Evolutionary conservation across 2,888 invertebrate genomes (phyloP).

Genomic region (Drosophila longiperda): DNA sequence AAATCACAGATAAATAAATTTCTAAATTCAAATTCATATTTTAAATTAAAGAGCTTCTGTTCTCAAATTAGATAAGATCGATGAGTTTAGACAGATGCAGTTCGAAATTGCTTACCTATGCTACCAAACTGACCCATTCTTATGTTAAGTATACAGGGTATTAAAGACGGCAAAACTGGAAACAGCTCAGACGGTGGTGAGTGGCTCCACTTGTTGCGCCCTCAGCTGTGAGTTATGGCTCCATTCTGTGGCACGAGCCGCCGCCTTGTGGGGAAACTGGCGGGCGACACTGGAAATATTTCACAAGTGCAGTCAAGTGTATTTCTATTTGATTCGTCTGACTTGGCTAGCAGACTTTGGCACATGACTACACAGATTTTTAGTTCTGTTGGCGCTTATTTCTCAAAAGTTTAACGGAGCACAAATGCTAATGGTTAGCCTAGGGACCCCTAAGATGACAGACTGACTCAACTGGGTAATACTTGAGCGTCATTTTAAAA

Average conservation of each 20-base stretch:
- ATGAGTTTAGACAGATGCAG: too few relatives aligned
- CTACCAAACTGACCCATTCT: not conserved
- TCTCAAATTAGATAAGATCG: not conserved
- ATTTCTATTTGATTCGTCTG: slow-evolving; percentile 53
- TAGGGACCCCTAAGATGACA: slow-evolving; percentile 25
- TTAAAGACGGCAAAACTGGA: slow-evolving; percentile 3
- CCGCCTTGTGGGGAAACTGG: slow-evolving; percentile 36
- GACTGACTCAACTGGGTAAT: not conserved
- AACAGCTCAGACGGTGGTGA: slow-evolving; percentile 10
- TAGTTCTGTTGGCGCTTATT: slow-evolving; percentile 34
- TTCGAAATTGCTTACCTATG: not conserved
- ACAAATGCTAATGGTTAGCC: slow-evolving; percentile 52
- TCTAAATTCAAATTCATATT: not conserved
- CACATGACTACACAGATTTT: slow-evolving; percentile 49
- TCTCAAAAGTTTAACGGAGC: slow-evolving; percentile 39
- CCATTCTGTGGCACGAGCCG: slow-evolving; percentile 20
- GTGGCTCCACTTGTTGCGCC: slow-evolving; percentile 50
- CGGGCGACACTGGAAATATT: slow-evolving; percentile 56
- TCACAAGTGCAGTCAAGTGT: slow-evolving; percentile 59
- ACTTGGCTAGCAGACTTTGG: slow-evolving; percentile 25
- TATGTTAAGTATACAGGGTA: not conserved
- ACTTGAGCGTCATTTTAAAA: slow-evolving; percentile 4
- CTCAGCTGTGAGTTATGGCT: slow-evolving; percentile 43
- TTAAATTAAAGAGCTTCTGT: not conserved
- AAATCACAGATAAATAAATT: not conserved